Evolutionary conservation across 1,140 invertebrate genomes (phyloP), one percentile per base, ranked within the genome.

Genomic region (Oryctes rhinoceros): DNA sequence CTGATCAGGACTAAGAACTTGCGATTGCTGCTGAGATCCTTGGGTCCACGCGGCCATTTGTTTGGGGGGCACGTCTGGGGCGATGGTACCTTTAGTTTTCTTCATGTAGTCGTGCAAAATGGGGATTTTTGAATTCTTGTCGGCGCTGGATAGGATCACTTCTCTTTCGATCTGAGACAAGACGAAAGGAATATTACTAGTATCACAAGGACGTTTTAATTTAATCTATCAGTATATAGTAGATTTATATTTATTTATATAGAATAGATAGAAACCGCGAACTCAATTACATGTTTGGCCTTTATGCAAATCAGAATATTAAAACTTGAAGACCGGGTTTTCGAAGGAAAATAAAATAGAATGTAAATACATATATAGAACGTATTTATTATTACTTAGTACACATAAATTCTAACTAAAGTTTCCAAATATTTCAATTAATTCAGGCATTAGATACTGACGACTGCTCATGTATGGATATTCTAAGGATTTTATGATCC

Each of bases 71-170:
- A 91, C 91, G 87, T 94, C 93, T 62, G 93, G 93, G 39, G 93
- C 93, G 35, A 94, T 92, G 15, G 89, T 87, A 0, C 87, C 89
- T 82, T 87, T 88, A n/a, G 85, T 89, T 80, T 91, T 88, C 85
- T 93, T 92, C 84, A 92, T 91, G 83, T 92, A 92, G 81, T 94
- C 93, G 84, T 93, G 91, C 71, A 94, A 89, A 80, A 94, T 93
- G 3, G 93, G 93, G 78, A 94, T 93, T 87, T 94, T 94, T 15
- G 92, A 92, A 85, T 92, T 93, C 85, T 94, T 94, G 84, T 94
- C 93, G 0, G 89, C 90, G 76, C 91, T 92, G 1, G 92, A 92
- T 53, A 94, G 86, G 18, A 93, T 91, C 80, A 94, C 91, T 87
- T 94, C 93, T 10, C 93, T 90, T 88, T 94, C 93, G 86, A 94